phyloP scores from a whole-genome alignment of 2,888 invertebrate genomes.

The Tridacna crocea region DNA sequence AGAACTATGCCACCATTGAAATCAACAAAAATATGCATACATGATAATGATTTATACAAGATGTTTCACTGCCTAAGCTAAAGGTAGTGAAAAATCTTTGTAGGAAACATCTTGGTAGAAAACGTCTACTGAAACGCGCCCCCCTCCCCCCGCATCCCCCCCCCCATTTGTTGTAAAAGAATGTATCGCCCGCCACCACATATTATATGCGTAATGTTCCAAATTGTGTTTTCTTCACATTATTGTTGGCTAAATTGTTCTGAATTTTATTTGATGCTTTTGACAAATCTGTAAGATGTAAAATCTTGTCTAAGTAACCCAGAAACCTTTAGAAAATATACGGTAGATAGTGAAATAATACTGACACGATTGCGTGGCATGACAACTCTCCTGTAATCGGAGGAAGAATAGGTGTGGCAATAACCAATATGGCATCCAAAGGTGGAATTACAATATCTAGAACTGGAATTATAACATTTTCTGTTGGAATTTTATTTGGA shows the following conservation, averaged over 20 bases:
- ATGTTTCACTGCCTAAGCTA: no score
- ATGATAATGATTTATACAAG: no score
- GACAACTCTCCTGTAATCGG: background rate
- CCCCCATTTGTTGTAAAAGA: background rate
- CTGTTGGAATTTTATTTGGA: slow-evolving; percentile 67
- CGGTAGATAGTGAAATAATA: no score
- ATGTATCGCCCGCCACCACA: background rate
- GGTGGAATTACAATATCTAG: slow-evolving; percentile 40
- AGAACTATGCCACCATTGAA: no score
- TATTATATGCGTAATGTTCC: background rate
- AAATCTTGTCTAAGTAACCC: no score
- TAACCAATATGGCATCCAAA: slow-evolving; percentile 38
- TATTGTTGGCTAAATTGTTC: background rate
- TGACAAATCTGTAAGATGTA: no score
- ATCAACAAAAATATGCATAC: no score
- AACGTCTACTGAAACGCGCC: no score
- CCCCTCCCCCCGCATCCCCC: background rate
- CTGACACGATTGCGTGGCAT: slow-evolving; percentile 9
- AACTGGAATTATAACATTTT: slow-evolving; percentile 62
- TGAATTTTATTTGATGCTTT: background rate
- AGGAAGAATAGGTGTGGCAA: background rate
- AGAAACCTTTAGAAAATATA: no score
- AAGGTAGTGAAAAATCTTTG: no score
- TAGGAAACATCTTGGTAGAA: no score
- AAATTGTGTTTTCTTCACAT: background rate